Evolutionary conservation across 2,113 vertebrate species (phyloP), one percentile per base, ranked within the genome.

Genomic region (Psittacara wagleri): DNA sequence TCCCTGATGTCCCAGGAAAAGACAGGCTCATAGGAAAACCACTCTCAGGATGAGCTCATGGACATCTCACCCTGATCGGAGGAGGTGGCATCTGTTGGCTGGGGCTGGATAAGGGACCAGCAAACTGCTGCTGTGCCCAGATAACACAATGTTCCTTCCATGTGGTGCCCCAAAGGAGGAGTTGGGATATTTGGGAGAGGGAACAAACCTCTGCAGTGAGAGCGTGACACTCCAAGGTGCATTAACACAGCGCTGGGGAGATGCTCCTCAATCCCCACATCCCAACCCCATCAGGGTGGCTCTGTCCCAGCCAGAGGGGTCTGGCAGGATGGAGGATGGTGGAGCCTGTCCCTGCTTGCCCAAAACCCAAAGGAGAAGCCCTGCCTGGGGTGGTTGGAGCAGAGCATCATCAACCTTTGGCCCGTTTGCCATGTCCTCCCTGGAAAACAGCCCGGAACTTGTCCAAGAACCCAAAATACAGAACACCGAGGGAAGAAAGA

Each of bases 221-320:
- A 4, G 6, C 14, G 43, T 1, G 23, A 51, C 4, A 4, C 0
- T 5, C 15, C 1, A 28, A 67, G 62, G 20, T 33, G 33, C n/a
- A 17, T 31, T 41, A 14, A 41, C 0, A 7, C 6, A 2, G n/a
- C 24, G 41, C 6, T 27, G 55, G 25, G 63, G 46, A 2, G 57
- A 70, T 28, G 80, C 17, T 57, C 19, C 25, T 17, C 3, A 1
- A 1, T 35, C 35, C 37, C 33, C 0, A 4, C 33, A 37, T 33
- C 48, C 57, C 1, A 1, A 14, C 10, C 20, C 77, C 31, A 1
- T 4, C 1, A 1, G 22, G 31, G 13, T 0, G 27, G 69, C 39
- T 76, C 88, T 29, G 5, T 31, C 39, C 48, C 15, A 3, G 20
- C 28, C 23, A 2, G 2, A 27, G 14, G 77, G 61, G 14, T 29